Evolutionary conservation across 2,797 vertebrate species (phyloP).

Genomic region (Gorsachius magnificus): DNA sequence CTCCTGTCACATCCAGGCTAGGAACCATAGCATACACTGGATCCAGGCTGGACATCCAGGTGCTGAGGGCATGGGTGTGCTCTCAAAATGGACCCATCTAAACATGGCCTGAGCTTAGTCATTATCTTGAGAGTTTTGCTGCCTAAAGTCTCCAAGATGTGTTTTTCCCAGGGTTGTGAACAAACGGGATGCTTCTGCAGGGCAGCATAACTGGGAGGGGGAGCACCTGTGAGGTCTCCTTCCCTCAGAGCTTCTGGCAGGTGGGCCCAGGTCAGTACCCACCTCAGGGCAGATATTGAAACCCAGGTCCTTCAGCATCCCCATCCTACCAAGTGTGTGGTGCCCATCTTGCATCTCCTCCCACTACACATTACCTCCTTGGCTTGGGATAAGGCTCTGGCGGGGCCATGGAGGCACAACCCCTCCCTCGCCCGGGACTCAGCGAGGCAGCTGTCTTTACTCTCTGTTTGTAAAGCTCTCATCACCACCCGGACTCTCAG

Average conservation of each 20-base stretch:
- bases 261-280: not conserved
- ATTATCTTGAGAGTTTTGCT: not conserved
- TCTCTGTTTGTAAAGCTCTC: not conserved
- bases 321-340: not conserved
- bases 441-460: not conserved
- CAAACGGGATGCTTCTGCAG: not conserved
- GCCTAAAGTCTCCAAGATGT: not conserved
- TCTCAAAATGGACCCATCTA: not conserved
- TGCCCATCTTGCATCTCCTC: not conserved
- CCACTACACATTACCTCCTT: not conserved
- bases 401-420: not conserved
- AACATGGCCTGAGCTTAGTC: not conserved
- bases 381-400: not conserved
- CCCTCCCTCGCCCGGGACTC: fast-evolving
- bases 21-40: not conserved
- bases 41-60: not conserved
- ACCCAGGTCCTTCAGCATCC: not conserved
- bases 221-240: not conserved
- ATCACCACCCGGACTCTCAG: not conserved
- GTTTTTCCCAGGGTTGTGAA: not conserved
- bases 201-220: not conserved
- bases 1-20: not conserved
- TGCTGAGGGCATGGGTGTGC: not conserved
- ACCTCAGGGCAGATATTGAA: not conserved
- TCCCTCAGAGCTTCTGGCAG: not conserved